Evolutionary conservation across 2,888 invertebrate genomes (phyloP), one percentile per base, ranked within the genome.

Genomic region (Phengaris alcon): DNA sequence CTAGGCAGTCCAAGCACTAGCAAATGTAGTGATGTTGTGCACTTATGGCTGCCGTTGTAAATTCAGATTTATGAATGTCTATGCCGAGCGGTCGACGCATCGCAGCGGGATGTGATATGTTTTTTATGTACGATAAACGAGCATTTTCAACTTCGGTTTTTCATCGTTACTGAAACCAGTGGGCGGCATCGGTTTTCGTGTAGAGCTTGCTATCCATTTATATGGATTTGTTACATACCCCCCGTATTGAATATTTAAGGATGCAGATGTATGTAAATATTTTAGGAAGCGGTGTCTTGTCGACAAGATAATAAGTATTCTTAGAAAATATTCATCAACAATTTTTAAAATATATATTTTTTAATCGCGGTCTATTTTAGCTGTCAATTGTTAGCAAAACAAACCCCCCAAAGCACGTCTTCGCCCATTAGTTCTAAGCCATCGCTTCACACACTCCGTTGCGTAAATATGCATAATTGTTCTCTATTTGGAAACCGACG

Each of bases 401-500:
- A 84, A 81, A 84, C 86, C 75, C 77, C 87, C 88, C 87, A 85
- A 84, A 35, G 72, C 84, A 77, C 82, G 90, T 90, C 90, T 79
- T 74, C 81, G 75, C 80, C 82, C 77, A 85, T 90, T 90, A 89
- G 81, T 90, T 89, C 89, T 85, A 80, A 81, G 75, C 83, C 86
- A 84, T 82, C 86, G 88, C 86, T 79, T 82, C 85, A 86, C 85
- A 79, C 86, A 85, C 86, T 85, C 80, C 85, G 83, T 83, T 86
- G 84, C 82, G 84, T 84, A 88, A 90, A 90, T 89, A 90, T 88
- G 88, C 89, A 85, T 84, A 84, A 85, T 85, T 84, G 90, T 88
- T 85, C 85, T 83, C 79, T 81, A 81, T 79, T 81, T 79, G 78
- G 52, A 79, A 78, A 80, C 82, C 82, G 79, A 81, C 70, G 55